Percentiles rank a stretch among this genome's conserved stretches.
phyloP scores from a whole-genome alignment of 1,140 invertebrate species.

The Hylyphantes graminicola region DNA sequence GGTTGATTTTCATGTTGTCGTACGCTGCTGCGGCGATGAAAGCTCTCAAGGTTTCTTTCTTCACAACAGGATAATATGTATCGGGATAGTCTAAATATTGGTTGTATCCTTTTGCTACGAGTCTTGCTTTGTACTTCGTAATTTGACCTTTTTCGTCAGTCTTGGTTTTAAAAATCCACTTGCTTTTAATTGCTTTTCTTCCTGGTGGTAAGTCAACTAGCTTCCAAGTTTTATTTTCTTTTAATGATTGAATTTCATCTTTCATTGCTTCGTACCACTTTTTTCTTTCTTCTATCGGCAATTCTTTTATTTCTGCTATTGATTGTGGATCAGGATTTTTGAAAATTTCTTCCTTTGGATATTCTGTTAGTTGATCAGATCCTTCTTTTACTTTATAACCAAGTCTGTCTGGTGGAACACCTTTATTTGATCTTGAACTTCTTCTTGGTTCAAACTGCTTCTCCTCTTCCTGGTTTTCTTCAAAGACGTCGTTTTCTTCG shows the following conservation, averaged over 20 bases:
- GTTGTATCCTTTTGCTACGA: slow-evolving; percentile 67
- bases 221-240: slow-evolving; percentile 13
- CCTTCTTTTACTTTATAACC: too few species aligned
- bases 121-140: slow-evolving; percentile 66
- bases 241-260: too few species aligned
- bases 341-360: too few species aligned
- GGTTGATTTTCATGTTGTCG: slow-evolving; percentile 62
- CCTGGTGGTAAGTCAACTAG: not conserved
- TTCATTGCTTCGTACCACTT: not conserved
- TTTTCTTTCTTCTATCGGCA: too few species aligned
- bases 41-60: slow-evolving; percentile 63
- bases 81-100: slow-evolving; percentile 65
- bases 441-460: too few species aligned
- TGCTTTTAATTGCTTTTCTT: not conserved
- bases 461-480: too few species aligned
- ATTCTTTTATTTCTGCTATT: too few species aligned
- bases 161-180: slow-evolving; percentile 58
- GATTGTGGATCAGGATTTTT: too few species aligned
- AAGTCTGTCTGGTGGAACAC: too few species aligned
- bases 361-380: too few species aligned
- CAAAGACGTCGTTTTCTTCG: too few species aligned
- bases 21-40: slow-evolving; percentile 64
- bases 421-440: too few species aligned
- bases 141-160: slow-evolving; percentile 29
- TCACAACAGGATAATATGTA: slow-evolving; percentile 66